phyloP scores from a whole-genome alignment of 30 jellyfish, hydroid and myxozoan species.

The Hydra vulgaris region DNA sequence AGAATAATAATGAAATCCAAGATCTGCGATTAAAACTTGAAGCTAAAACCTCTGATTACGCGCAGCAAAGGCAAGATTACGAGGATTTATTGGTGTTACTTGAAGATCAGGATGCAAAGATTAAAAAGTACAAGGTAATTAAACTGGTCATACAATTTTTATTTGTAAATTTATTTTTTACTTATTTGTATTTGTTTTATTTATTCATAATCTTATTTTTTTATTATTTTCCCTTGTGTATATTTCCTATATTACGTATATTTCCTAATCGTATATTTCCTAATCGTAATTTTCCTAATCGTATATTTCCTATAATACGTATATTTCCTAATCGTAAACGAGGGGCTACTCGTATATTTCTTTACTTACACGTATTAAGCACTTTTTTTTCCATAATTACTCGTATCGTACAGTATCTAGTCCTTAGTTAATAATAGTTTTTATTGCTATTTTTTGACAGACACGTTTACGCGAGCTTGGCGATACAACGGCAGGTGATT shows the following conservation, averaged over 20 bases:
- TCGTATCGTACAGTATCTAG: too few relatives aligned
- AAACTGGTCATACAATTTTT: not conserved
- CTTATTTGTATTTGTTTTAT: too few relatives aligned
- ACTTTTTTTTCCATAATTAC: too few relatives aligned
- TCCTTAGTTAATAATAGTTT: not conserved
- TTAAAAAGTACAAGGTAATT: conserved; percentile 51
- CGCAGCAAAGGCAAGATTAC: conserved; percentile 67
- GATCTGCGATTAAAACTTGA: conserved; percentile 15
- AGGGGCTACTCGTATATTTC: too few relatives aligned
- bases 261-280: too few relatives aligned
- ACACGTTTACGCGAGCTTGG: conserved; percentile 53
- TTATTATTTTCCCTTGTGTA: too few relatives aligned
- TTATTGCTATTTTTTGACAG: conserved; percentile 10
- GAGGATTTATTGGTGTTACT: conserved; percentile 77
- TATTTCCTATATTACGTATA: too few relatives aligned
- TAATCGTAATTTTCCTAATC: too few relatives aligned
- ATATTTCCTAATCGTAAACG: too few relatives aligned
- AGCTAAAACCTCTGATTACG: conserved; percentile 29
- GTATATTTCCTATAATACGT: too few relatives aligned
- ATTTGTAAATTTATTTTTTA: not conserved
- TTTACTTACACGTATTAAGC: too few relatives aligned
- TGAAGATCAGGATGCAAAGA: conserved; percentile 81
- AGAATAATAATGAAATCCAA: not conserved
- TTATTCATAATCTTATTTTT: too few relatives aligned
- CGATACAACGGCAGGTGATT: conserved; percentile 32